A percentile compares a stretch with the other conserved stretches of the same genome.
phyloP scores from a whole-genome alignment of 2,797 vertebrate genomes.

The Melanotaenia pygmaea region DNA sequence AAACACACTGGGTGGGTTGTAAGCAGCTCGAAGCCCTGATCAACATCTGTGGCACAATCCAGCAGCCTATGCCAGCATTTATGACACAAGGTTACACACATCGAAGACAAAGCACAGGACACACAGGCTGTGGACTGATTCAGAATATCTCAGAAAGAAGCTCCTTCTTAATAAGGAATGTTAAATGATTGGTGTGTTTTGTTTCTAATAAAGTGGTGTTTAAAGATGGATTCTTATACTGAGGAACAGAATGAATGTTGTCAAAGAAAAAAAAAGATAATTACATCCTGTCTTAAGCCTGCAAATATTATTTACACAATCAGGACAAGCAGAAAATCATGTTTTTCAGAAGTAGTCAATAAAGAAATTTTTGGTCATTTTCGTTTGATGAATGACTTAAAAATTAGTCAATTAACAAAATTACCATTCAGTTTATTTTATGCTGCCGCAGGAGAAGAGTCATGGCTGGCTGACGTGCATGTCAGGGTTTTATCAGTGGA shows the following conservation, averaged over 20 bases:
- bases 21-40: conserved; percentile 30
- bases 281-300: conserved; percentile 31
- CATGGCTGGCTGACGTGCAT: conserved; percentile 36
- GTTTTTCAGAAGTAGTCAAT: conserved; percentile 1
- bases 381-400: background rate
- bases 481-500: conserved; percentile 41
- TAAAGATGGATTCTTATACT: too few relatives aligned
- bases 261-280: too few relatives aligned
- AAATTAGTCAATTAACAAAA: conserved; percentile 28
- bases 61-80: conserved; percentile 41
- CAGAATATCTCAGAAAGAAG: background rate
- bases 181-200: background rate
- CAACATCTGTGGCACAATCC: conserved; percentile 71
- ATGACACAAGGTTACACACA: conserved; percentile 61
- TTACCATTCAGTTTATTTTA: conserved; percentile 21
- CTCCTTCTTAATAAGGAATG: background rate
- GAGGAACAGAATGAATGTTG: too few relatives aligned
- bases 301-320: conserved; percentile 26
- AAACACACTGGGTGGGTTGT: conserved; percentile 32
- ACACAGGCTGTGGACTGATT: background rate
- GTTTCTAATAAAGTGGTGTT: too few relatives aligned
- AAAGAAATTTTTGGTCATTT: background rate
- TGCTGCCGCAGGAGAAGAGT: conserved; percentile 19
- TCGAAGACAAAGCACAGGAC: conserved; percentile 34
- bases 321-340: conserved; percentile 11